Evolutionary conservation across 2,888 invertebrate genomes (phyloP).

Genomic region (Microplitis manilae): DNA sequence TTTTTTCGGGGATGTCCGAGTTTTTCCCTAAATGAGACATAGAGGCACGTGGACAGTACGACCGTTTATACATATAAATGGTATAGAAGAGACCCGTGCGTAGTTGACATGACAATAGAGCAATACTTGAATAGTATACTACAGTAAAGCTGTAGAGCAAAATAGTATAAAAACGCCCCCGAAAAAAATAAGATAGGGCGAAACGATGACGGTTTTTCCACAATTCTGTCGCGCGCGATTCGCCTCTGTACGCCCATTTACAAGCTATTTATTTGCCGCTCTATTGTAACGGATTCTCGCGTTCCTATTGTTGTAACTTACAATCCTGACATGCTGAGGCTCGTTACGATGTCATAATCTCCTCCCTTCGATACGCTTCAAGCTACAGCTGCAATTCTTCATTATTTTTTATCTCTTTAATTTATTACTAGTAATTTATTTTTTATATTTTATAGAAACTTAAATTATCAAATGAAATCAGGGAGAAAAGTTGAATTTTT

Average conservation of each 20-base stretch:
- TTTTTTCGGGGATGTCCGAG: slow-evolving; percentile 42
- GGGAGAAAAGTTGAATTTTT: no score
- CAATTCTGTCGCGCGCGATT: slow-evolving; percentile 19
- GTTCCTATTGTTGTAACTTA: neutral
- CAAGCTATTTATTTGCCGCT: slow-evolving; percentile 26
- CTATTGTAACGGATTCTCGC: slow-evolving; percentile 30
- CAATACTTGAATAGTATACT: neutral
- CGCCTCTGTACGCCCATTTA: slow-evolving; percentile 20
- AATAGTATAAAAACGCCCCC: slow-evolving; percentile 6
- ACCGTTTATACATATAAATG: slow-evolving; percentile 1
- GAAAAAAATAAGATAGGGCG: slow-evolving; percentile 3
- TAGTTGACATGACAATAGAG: slow-evolving; percentile 21
- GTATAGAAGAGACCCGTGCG: slow-evolving; percentile 26
- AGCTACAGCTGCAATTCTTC: slow-evolving; percentile 16
- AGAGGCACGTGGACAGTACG: slow-evolving; percentile 42
- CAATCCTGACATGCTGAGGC: slow-evolving; percentile 8
- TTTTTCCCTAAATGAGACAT: slow-evolving; percentile 64
- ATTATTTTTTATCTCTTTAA: neutral
- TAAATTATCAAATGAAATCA: neutral
- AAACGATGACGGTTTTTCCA: slow-evolving; percentile 15
- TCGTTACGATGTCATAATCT: slow-evolving; percentile 18
- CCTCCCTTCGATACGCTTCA: slow-evolving; percentile 26
- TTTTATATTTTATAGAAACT: no score
- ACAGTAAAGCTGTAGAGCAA: neutral
- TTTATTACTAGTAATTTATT: no score